A percentile compares a stretch with the other conserved stretches of the same genome.
Conservation (phyloP, 2,888 invertebrate species). For the Andrena bicolor region DNA sequence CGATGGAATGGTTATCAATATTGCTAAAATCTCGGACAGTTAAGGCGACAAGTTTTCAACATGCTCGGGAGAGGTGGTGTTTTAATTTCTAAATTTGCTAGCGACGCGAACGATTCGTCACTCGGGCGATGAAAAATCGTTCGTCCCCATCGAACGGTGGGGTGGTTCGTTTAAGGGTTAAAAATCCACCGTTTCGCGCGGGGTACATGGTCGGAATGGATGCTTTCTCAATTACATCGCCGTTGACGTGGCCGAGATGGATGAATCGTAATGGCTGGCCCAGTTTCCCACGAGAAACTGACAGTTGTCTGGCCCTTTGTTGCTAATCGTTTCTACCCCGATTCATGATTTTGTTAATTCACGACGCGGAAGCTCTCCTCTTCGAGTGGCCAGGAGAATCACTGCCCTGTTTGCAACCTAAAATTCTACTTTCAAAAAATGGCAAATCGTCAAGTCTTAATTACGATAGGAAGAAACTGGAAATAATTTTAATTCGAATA, state of each 20-base stretch:
- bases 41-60: too few species aligned
- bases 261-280: constrained; percentile 29
- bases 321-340: background rate
- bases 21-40: too few species aligned
- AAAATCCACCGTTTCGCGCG: background rate
- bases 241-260: constrained; percentile 24
- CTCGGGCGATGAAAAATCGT: background rate
- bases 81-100: background rate
- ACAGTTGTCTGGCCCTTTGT: background rate
- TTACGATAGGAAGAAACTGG: too few species aligned
- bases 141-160: background rate
- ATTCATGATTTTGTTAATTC: background rate
- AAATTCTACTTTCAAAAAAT: too few species aligned
- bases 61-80: too few species aligned
- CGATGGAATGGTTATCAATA: too few species aligned
- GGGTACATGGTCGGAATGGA: background rate
- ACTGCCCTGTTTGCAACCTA: too few species aligned
- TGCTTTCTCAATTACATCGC: constrained; percentile 25
- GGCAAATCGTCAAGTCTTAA: too few species aligned
- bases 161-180: constrained; percentile 2
- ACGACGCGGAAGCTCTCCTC: too few species aligned
- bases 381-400: too few species aligned
- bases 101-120: constrained; percentile 1
- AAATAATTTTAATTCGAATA: too few species aligned
- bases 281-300: constrained; percentile 15